Evolutionary conservation across 1,140 invertebrate genomes (phyloP).

Genomic region (Battus philenor): DNA sequence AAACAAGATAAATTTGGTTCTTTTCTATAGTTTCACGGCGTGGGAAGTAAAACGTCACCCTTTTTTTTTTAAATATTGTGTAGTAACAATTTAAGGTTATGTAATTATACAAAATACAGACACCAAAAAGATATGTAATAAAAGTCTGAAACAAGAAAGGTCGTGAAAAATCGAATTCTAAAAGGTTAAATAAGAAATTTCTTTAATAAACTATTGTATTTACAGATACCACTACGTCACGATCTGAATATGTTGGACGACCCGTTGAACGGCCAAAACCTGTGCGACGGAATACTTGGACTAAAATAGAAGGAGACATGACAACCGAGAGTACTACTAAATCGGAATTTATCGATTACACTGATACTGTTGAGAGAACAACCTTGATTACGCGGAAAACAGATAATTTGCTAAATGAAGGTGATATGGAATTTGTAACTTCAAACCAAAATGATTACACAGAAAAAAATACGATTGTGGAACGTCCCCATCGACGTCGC

Average conservation of each 20-base stretch:
- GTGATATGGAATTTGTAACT: slow-evolving; percentile 79
- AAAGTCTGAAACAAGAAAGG: background rate
- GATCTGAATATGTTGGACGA: slow-evolving; percentile 81
- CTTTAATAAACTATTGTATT: slow-evolving; percentile 29
- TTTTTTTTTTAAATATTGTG: background rate
- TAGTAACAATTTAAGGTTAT: background rate
- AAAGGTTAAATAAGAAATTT: too few species aligned
- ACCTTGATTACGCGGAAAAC: slow-evolving; percentile 76
- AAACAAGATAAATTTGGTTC: background rate
- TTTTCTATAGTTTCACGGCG: background rate
- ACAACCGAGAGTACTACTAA: slow-evolving; percentile 80
- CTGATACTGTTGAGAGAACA: slow-evolving; percentile 76
- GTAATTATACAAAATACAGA: background rate
- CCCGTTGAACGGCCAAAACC: slow-evolving; percentile 80
- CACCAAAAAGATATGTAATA: background rate
- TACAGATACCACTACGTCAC: slow-evolving; percentile 80
- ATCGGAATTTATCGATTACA: slow-evolving; percentile 81
- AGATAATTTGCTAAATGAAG: slow-evolving; percentile 82
- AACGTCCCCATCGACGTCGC: slow-evolving; percentile 76
- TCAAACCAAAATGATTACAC: slow-evolving; percentile 79
- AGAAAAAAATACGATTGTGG: slow-evolving; percentile 73
- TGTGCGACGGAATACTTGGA: slow-evolving; percentile 88
- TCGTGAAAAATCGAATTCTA: slow-evolving; percentile 11
- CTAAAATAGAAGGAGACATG: slow-evolving; percentile 85
- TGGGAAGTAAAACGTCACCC: background rate